These are phyloP conservation scores for Tetranychus truncatus DNA, from an alignment of 2,888 invertebrate species.

Conservation along the genomic window DNA sequence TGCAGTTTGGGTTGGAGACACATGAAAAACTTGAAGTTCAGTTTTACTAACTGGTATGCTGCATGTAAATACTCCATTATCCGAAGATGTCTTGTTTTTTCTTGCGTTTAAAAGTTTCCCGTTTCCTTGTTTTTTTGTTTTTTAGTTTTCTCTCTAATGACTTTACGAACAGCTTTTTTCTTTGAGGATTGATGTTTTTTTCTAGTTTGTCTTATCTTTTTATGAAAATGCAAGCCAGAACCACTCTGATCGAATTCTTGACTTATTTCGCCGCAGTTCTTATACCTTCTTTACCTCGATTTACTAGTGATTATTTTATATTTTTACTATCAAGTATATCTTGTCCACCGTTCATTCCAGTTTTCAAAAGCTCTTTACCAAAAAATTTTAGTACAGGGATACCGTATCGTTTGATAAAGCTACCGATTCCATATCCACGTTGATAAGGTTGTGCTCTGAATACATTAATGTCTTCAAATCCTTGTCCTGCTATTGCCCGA, in stretches of 20 bases:
- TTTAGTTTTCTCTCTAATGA: background rate
- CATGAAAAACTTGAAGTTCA: background rate
- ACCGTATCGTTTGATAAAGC: background rate
- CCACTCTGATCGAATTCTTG: background rate
- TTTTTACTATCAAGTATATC: background rate
- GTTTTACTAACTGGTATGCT: background rate
- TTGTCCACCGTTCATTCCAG: background rate
- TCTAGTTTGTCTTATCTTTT: background rate
- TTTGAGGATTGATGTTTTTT: background rate
- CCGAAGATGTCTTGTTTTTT: background rate
- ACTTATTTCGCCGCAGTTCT: background rate
- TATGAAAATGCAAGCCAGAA: background rate
- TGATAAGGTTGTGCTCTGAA: background rate
- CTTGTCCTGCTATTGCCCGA: background rate
- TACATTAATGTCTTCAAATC: background rate
- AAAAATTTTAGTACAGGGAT: background rate
- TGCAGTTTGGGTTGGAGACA: background rate
- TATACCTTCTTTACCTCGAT: background rate
- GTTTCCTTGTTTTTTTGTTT: background rate
- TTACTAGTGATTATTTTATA: background rate
- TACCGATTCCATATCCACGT: background rate
- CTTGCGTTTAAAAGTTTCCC: background rate
- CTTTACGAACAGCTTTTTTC: background rate
- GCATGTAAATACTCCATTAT: conserved; percentile 5
- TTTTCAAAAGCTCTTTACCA: background rate